Percentiles rank a stretch among this genome's conserved stretches.
Evolutionary conservation across 2,797 vertebrate genomes (phyloP).

Genomic region (Glyptemys insculpta): DNA sequence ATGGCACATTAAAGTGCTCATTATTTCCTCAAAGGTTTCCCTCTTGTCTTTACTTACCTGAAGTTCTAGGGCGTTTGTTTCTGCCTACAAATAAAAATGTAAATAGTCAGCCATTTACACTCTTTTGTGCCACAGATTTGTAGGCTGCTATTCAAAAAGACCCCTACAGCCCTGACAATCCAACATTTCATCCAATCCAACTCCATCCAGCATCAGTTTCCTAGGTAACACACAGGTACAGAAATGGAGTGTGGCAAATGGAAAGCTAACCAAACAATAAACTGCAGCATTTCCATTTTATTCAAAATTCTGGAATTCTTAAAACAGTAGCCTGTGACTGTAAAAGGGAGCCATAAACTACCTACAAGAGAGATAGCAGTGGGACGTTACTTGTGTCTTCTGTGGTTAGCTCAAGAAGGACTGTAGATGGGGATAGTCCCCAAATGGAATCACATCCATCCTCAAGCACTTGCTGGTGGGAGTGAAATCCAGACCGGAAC

Average conservation of each 20-base stretch:
- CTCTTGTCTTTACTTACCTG: background rate
- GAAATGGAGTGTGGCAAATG: background rate
- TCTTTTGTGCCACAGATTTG: background rate
- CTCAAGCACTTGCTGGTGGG: background rate
- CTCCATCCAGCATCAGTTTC: background rate
- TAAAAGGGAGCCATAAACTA: background rate
- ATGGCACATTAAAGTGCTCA: background rate
- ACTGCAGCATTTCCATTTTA: background rate
- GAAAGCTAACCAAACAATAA: background rate
- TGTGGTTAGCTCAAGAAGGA: background rate
- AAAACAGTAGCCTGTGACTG: background rate
- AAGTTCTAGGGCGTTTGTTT: background rate
- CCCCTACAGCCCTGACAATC: background rate
- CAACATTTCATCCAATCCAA: background rate
- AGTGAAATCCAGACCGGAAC: background rate
- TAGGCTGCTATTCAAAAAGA: background rate
- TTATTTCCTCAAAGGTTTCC: background rate
- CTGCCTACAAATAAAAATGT: background rate
- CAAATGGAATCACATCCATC: background rate
- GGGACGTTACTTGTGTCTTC: background rate
- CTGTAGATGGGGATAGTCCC: background rate
- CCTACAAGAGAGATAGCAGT: background rate
- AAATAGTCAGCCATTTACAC: background rate
- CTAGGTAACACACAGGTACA: background rate
- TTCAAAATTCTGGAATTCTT: background rate